These are phyloP conservation scores for Drosophila lowei DNA, from an alignment of 1,140 invertebrate species.

Conservation along the genomic window DNA sequence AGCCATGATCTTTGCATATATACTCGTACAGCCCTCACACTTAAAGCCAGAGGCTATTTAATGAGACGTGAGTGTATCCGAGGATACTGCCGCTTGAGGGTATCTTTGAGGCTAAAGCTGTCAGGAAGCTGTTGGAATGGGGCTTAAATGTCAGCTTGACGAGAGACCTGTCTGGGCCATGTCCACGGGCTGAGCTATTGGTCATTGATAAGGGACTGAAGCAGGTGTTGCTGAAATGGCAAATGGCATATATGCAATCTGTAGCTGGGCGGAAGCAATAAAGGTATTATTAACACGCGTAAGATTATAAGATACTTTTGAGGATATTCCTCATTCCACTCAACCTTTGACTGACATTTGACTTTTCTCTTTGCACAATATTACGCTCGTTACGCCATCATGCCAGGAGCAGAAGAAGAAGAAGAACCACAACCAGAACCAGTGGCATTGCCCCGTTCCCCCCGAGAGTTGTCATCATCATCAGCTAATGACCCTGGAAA, in stretches of 20 bases:
- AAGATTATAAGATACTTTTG: too few species aligned
- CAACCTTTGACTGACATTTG: not conserved
- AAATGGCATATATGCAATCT: too few species aligned
- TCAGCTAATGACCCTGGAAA: conserved; percentile 50
- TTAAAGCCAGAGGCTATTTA: conserved; percentile 55
- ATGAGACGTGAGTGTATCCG: conserved; percentile 31
- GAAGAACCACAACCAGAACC: too few species aligned
- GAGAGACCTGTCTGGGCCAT: conserved; percentile 3
- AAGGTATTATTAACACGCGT: too few species aligned
- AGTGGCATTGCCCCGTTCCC: conserved; percentile 1
- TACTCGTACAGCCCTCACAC: conserved; percentile 16
- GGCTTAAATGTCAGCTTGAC: conserved; percentile 38
- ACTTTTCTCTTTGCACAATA: not conserved
- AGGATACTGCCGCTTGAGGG: conserved; percentile 3
- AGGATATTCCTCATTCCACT: not conserved
- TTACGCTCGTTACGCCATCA: conserved; percentile 28
- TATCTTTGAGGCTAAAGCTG: conserved; percentile 9
- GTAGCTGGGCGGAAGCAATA: too few species aligned
- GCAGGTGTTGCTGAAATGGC: too few species aligned
- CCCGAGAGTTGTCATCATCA: conserved; percentile 4
- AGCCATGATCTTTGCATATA: conserved; percentile 30
- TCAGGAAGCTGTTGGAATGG: conserved; percentile 6
- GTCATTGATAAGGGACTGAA: too few species aligned
- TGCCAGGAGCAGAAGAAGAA: conserved; percentile 3
- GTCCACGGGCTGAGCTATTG: too few species aligned